Percentiles rank a stretch among this genome's conserved stretches.
Evolutionary conservation across 2,113 vertebrate genomes (phyloP).

Genomic region (Meles meles): DNA sequence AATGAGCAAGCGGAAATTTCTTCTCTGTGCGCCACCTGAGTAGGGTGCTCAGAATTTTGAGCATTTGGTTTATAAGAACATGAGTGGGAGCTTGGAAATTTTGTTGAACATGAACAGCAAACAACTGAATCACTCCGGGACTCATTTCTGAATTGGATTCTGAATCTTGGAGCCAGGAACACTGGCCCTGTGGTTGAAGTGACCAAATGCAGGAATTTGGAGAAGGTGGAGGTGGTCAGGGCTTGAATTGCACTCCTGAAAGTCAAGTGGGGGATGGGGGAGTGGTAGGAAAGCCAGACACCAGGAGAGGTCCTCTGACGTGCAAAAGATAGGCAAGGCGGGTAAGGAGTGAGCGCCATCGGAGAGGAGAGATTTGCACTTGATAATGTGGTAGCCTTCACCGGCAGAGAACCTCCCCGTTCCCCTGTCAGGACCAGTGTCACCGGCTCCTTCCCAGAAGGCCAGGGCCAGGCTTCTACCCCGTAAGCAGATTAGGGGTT

Average conservation of each 20-base stretch:
- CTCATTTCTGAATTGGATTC: neutral
- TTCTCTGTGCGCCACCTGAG: fast-evolving
- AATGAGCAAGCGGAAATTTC: neutral
- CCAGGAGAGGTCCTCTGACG: neutral
- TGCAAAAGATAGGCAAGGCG: neutral
- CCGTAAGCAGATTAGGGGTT: neutral
- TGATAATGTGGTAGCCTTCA: neutral
- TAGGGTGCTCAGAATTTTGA: neutral
- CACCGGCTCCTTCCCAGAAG: fast-evolving
- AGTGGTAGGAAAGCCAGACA: neutral
- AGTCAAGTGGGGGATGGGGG: neutral
- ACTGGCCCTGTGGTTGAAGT: neutral
- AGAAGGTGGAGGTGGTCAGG: neutral
- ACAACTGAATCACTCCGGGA: neutral
- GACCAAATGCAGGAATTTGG: neutral
- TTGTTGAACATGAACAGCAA: neutral
- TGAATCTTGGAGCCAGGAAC: fast-evolving
- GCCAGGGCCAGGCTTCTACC: neutral
- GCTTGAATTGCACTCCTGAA: neutral
- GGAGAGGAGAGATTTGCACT: neutral
- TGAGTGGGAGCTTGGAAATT: neutral
- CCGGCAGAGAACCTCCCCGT: neutral
- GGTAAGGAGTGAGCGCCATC: fast-evolving
- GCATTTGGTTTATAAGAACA: neutral
- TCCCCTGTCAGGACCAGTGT: fast-evolving